phyloP scores from a whole-genome alignment of 2,113 vertebrate species.

The Danionella cerebrum region DNA sequence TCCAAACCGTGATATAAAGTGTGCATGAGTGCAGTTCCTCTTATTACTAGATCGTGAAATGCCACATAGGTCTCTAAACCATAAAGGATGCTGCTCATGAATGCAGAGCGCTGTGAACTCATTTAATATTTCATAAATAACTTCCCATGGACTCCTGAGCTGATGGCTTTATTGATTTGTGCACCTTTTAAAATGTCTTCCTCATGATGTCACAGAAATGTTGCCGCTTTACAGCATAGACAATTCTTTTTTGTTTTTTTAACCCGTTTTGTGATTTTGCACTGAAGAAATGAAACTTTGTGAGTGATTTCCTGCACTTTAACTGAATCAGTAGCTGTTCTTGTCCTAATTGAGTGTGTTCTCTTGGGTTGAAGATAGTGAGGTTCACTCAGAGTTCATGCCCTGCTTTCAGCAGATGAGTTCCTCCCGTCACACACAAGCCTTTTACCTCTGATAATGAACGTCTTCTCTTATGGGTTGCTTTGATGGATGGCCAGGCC shows the following conservation, averaged over 20 bases:
- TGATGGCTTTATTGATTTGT: conserved; percentile 29
- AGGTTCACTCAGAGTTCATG: conserved; percentile 30
- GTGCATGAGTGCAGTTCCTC: background rate
- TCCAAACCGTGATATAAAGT: background rate
- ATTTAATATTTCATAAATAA: conserved; percentile 39
- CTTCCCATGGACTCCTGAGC: conserved; percentile 10
- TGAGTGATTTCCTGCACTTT: too few species aligned
- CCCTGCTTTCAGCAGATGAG: conserved; percentile 34
- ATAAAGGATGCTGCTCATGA: conserved; percentile 10
- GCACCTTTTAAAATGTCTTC: conserved; percentile 2
- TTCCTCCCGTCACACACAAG: background rate
- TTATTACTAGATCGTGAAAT: background rate
- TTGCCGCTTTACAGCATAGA: background rate
- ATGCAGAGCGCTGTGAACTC: conserved; percentile 10
- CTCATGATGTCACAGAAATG: background rate
- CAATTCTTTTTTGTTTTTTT: too few species aligned
- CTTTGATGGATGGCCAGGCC: background rate
- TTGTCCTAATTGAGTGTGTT: background rate
- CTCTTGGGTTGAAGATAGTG: conserved; percentile 15
- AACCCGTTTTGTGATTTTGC: background rate
- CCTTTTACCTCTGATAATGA: background rate
- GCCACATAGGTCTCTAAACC: conserved; percentile 31
- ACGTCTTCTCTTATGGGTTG: background rate
- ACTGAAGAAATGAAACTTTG: too few species aligned
- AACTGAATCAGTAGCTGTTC: background rate